Conservation (phyloP, 2,797 vertebrate genomes). For the Sphenopsis melanotis region DNA sequence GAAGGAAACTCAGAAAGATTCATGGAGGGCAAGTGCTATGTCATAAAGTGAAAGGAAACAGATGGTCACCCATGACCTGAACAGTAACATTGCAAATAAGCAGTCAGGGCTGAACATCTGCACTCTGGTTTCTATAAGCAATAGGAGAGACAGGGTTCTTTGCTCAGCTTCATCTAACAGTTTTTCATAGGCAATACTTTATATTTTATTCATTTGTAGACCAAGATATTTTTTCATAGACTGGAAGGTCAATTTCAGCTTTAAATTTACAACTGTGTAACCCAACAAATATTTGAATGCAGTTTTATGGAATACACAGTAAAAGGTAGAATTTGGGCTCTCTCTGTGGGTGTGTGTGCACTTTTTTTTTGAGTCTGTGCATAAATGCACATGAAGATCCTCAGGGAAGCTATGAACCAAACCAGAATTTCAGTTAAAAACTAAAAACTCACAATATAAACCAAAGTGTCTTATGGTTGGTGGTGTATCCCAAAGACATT, state of each 20-base stretch:
- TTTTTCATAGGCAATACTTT: not conserved
- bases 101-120: slow-evolving; percentile 40
- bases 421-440: not conserved
- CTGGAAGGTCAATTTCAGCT: not conserved
- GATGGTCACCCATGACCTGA: slow-evolving; percentile 58
- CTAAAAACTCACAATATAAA: not conserved
- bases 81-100: slow-evolving; percentile 40
- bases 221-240: not conserved
- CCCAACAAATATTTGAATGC: not conserved
- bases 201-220: not conserved
- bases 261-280: not conserved
- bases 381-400: not conserved
- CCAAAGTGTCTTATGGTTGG: not conserved
- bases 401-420: not conserved
- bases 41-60: slow-evolving; percentile 55
- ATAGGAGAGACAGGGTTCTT: not conserved
- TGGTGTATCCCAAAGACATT: not conserved
- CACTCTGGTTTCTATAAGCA: slow-evolving; percentile 13
- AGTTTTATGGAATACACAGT: not conserved
- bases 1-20: slow-evolving; percentile 42
- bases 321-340: not conserved
- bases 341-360: too few species aligned
- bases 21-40: slow-evolving; percentile 51
- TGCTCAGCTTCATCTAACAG: not conserved
- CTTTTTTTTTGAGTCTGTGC: not conserved